Evolutionary conservation across 2,888 invertebrate genomes (phyloP).

Genomic region (Ornithoptera alexandrae): DNA sequence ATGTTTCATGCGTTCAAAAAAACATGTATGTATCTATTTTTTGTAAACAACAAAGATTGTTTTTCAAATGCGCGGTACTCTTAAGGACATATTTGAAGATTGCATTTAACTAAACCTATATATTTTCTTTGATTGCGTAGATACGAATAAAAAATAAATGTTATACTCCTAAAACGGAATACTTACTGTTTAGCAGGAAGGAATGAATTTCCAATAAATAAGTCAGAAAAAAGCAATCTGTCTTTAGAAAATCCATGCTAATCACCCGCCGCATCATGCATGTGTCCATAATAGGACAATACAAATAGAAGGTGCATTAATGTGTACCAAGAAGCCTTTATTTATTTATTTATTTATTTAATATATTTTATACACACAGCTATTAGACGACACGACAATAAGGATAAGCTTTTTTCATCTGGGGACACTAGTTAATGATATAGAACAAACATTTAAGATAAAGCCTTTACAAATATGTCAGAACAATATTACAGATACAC

Average conservation of each 20-base stretch:
- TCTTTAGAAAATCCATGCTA: neutral
- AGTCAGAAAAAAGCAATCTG: constrained; percentile 2
- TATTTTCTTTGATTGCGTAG: neutral
- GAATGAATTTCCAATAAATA: constrained; percentile 8
- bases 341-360: neutral
- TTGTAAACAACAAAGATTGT: too few species aligned
- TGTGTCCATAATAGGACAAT: neutral
- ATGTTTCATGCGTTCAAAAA: too few species aligned
- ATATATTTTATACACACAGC: too few species aligned
- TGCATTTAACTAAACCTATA: too few species aligned
- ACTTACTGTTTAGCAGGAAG: constrained; percentile 13
- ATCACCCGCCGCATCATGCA: constrained; percentile 1
- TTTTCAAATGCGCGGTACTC: too few species aligned
- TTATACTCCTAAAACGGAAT: neutral
- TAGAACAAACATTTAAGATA: neutral
- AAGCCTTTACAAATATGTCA: neutral
- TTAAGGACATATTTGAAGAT: too few species aligned
- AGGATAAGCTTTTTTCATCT: neutral
- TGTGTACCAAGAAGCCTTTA: neutral
- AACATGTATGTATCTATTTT: too few species aligned
- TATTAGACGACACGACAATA: too few species aligned
- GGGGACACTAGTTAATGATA: constrained; percentile 1
- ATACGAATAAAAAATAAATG: neutral
- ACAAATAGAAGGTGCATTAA: neutral
- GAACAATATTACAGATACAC: too few species aligned